Conservation (phyloP, 2,888 invertebrate species). For the Argyresthia albistria region DNA sequence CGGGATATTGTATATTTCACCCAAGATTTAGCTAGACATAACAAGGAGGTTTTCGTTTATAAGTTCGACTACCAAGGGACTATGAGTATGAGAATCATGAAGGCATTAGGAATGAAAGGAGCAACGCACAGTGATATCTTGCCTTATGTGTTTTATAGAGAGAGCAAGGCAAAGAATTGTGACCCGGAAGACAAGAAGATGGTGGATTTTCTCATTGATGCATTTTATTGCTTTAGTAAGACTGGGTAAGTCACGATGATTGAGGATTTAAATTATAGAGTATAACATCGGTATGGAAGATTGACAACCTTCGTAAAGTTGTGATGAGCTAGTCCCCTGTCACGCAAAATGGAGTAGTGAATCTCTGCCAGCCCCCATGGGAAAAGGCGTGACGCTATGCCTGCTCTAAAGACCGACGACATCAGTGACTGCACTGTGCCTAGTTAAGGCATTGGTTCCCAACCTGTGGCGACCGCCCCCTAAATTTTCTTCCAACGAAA, state of each 20-base stretch:
- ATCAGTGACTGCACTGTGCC: too few relatives aligned
- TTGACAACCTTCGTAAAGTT: neutral
- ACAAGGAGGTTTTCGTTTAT: slow-evolving; percentile 28
- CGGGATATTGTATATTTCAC: slow-evolving; percentile 30
- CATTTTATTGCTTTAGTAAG: slow-evolving; percentile 46
- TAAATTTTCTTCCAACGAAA: too few relatives aligned
- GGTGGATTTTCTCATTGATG: slow-evolving; percentile 33
- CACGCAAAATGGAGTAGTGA: neutral
- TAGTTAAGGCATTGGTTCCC: too few relatives aligned
- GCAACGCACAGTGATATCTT: slow-evolving; percentile 50
- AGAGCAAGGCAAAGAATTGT: slow-evolving; percentile 29
- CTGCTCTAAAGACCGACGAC: neutral
- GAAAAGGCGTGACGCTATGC: neutral
- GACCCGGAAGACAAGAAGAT: slow-evolving; percentile 28
- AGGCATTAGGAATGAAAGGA: slow-evolving; percentile 33
- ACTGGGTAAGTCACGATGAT: slow-evolving; percentile 48
- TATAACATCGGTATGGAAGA: neutral
- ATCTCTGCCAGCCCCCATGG: neutral
- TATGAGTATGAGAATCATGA: slow-evolving; percentile 42
- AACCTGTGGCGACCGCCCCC: too few relatives aligned
- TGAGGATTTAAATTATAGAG: neutral
- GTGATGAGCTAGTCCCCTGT: neutral
- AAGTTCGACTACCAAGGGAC: slow-evolving; percentile 42
- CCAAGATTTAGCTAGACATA: slow-evolving; percentile 26
- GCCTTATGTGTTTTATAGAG: slow-evolving; percentile 47